phyloP scores from a whole-genome alignment of 2,888 invertebrate species.

The Luffia ferchaultella region DNA sequence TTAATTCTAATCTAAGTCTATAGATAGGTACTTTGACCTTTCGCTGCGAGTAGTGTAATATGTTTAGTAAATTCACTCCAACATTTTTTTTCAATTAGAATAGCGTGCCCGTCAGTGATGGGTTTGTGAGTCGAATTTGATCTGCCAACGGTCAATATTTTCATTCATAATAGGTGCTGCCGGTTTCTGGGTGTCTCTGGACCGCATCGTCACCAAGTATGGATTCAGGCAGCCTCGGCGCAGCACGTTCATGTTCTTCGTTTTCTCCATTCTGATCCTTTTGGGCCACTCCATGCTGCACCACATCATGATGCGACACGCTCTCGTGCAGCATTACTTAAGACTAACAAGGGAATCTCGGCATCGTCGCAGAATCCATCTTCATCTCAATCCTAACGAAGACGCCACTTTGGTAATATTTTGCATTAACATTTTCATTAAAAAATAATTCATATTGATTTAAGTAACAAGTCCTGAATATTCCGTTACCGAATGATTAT shows the following conservation, averaged over 20 bases:
- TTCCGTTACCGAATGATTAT: too few species aligned
- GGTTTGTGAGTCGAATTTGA: too few species aligned
- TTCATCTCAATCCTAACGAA: conserved; percentile 85
- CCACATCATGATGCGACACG: conserved; percentile 78
- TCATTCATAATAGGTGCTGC: too few species aligned
- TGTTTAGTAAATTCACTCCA: too few species aligned
- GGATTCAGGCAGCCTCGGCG: conserved; percentile 77
- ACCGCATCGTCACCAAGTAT: conserved; percentile 85
- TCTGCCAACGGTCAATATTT: too few species aligned
- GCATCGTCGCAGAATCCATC: conserved; percentile 77
- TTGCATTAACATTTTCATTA: conserved; percentile 5
- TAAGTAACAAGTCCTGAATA: too few species aligned
- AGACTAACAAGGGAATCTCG: conserved; percentile 77
- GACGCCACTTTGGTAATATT: conserved; percentile 79
- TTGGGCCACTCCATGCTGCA: conserved; percentile 81
- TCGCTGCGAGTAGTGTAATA: too few species aligned
- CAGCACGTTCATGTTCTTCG: conserved; percentile 89
- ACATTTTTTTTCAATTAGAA: too few species aligned
- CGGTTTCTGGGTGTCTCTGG: conserved; percentile 86
- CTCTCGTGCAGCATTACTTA: conserved; percentile 85
- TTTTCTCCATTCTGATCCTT: conserved; percentile 79
- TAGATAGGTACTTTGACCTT: too few species aligned
- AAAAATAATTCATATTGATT: too few species aligned
- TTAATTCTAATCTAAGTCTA: too few species aligned
- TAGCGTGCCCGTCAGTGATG: too few species aligned